A percentile compares a stretch with the other conserved stretches of the same genome.
Conservation (phyloP, 1,140 invertebrate genomes). For the Helicorthomorpha holstii region DNA sequence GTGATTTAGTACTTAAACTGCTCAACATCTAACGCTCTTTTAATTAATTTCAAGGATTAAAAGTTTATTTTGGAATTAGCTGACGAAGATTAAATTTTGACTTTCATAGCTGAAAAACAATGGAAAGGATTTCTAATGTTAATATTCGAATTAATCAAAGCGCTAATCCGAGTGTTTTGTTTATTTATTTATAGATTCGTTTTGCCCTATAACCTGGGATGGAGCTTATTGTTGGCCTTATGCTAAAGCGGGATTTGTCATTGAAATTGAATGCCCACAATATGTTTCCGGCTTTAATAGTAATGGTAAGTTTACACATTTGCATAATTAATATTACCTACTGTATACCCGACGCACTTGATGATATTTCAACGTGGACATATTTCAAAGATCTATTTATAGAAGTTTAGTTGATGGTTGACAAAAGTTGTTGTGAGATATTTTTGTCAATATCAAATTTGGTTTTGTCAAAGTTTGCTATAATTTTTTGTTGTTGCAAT, state of each 20-base stretch:
- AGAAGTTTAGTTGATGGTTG: not conserved
- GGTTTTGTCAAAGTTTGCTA: not conserved
- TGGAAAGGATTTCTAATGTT: too few relatives aligned
- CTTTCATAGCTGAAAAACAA: too few relatives aligned
- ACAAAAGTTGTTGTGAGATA: not conserved
- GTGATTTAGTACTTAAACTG: too few relatives aligned
- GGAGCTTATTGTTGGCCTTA: conserved; percentile 3
- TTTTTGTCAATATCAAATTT: not conserved
- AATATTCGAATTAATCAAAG: too few relatives aligned
- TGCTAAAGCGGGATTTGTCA: not conserved
- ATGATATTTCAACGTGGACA: not conserved
- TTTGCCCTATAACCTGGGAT: conserved; percentile 4
- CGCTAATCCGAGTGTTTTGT: too few relatives aligned
- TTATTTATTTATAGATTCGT: not conserved
- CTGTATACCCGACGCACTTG: not conserved
- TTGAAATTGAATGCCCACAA: conserved; percentile 1
- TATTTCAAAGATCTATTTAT: not conserved
- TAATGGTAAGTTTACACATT: not conserved
- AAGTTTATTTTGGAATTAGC: too few relatives aligned
- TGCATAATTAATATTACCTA: not conserved
- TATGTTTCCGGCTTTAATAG: conserved; percentile 3
- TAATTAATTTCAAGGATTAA: too few relatives aligned
- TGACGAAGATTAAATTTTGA: too few relatives aligned
- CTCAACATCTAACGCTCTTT: too few relatives aligned
- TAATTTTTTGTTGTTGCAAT: not conserved